Evolutionary conservation across 2,113 vertebrate genomes (phyloP), one percentile per base, ranked within the genome.

Genomic region (Atrichornis clamosus): DNA sequence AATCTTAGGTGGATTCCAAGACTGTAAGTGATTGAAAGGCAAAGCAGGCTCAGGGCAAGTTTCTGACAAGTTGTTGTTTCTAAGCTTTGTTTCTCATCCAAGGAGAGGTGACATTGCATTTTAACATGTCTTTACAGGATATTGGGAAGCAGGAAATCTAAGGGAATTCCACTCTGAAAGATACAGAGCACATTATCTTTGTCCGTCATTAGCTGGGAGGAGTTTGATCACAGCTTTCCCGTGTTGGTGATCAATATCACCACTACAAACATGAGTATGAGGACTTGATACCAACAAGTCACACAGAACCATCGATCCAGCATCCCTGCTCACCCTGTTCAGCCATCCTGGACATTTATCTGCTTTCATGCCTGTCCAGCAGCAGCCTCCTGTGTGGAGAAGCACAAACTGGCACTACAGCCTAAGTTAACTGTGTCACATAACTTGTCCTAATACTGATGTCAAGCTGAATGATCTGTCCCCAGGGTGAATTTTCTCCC

Each of bases 201-300:
- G n/a, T 58, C 41, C n/a, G 55, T 33, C 44, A 37, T 8, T 10
- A 27, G 13, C 56, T 60, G 2, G 28, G 42, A 69, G 13, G 39
- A 65, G 49, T 62, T 7, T 39, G 30, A 70, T 55, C 47, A 39
- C 53, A 87, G 77, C 23, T 95, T 75, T 64, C 49, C 52, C 22
- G 30, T 7, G 8, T 8, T 17, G 9, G 18, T 11, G 39, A 75
- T 41, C 81, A 60, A 5, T 12, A 13, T 39, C 17, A 24, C 15
- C 20, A 37, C 37, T 19, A 23, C 55, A 88, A 37, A 39, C 20
- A 15, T 1, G 1, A 52, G 8, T 4, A 7, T 1, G 2, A 60
- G 47, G 35, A 28, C 24, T 75, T 9, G 1, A 27, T 23, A 41
- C 41, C 65, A 85, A 9, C 9, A 50, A 56, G 23, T 27, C 52